Evolutionary conservation across 2,797 vertebrate species (phyloP).

Genomic region (Botia almorhae): DNA sequence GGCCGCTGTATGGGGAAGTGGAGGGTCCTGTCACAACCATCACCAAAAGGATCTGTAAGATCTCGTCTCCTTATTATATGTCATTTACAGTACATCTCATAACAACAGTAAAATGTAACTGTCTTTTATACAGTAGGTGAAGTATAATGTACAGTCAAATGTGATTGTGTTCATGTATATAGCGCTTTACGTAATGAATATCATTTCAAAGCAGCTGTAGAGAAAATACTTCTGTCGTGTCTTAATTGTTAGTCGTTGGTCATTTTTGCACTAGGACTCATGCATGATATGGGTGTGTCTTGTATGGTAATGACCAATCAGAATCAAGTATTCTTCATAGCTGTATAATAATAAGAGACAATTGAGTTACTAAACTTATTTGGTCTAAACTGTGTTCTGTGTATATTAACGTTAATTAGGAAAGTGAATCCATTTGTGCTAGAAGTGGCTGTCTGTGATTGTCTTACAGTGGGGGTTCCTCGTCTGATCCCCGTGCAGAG

Average conservation of each 20-base stretch:
- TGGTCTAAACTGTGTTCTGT: not conserved
- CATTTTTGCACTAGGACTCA: too few species aligned
- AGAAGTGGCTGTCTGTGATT: conserved; percentile 41
- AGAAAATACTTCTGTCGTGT: too few species aligned
- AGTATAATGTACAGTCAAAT: too few species aligned
- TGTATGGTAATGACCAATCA: too few species aligned
- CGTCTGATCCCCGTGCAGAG: conserved; percentile 53
- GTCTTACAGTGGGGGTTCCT: conserved; percentile 70
- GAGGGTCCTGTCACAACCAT: conserved; percentile 79
- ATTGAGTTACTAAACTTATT: not conserved
- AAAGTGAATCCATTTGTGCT: not conserved
- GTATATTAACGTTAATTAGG: not conserved
- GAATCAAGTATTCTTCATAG: too few species aligned
- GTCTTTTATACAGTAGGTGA: too few species aligned
- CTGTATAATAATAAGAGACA: too few species aligned
- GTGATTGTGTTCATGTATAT: too few species aligned
- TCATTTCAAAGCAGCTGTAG: too few species aligned
- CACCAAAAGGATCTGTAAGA: conserved; percentile 79
- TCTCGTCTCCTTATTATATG: not conserved
- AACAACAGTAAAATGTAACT: too few species aligned
- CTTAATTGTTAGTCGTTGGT: too few species aligned
- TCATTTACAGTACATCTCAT: not conserved
- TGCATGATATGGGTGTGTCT: too few species aligned
- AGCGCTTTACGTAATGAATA: not conserved
- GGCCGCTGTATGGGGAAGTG: conserved; percentile 80